Evolutionary conservation across 2,888 invertebrate genomes (phyloP).

Genomic region (Nematopogon swammerdamellus): DNA sequence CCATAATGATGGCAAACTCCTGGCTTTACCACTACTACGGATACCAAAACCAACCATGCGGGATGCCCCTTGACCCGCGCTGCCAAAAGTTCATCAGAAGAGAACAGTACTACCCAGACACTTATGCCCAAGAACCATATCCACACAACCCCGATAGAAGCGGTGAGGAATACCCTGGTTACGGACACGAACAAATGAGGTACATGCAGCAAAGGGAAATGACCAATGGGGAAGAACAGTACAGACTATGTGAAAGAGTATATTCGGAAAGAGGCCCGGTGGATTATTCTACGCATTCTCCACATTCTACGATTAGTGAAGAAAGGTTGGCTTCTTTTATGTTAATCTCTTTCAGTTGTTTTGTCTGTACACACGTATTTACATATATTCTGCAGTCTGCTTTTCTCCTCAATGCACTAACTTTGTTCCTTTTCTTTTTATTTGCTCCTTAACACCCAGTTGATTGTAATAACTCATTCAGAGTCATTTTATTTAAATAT

Average conservation of each 20-base stretch:
- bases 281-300: constrained; percentile 51
- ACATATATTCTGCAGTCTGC: no score
- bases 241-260: constrained; percentile 33
- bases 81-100: constrained; percentile 50
- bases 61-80: constrained; percentile 70
- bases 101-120: constrained; percentile 45
- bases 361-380: no score
- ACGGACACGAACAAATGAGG: constrained; percentile 10
- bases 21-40: constrained; percentile 96
- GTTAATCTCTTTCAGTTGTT: neutral
- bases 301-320: constrained; percentile 46
- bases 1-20: constrained; percentile 88
- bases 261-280: constrained; percentile 47
- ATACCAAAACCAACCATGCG: constrained; percentile 89
- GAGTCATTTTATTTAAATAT: no score
- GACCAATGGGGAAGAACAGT: constrained; percentile 22
- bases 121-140: constrained; percentile 35
- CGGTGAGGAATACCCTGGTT: constrained; percentile 35
- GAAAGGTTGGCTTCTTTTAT: constrained; percentile 28
- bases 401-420: no score
- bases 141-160: constrained; percentile 31
- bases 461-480: no score
- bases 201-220: neutral
- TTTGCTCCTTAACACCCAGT: no score
- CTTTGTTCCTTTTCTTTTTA: no score